Percentiles rank a stretch among this genome's conserved stretches.
phyloP scores from a whole-genome alignment of 2,797 vertebrate species.

The Columba guinea region DNA sequence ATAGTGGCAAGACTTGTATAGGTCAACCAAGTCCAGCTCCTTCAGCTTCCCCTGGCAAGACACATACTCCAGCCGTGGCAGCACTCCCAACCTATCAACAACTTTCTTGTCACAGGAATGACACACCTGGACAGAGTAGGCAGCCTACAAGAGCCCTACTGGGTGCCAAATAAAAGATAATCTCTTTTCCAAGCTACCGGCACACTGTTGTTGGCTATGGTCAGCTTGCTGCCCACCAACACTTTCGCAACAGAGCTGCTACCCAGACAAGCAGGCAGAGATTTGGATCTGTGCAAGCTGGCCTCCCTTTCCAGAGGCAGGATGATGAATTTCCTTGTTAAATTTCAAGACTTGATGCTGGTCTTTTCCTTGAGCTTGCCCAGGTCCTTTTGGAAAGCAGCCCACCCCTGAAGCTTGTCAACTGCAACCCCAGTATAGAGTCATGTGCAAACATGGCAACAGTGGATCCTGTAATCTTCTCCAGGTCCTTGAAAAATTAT shows the following conservation, averaged over 20 bases:
- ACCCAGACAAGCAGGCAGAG: background rate
- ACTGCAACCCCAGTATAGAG: background rate
- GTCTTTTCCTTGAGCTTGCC: background rate
- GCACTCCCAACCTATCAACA: background rate
- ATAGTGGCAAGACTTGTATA: background rate
- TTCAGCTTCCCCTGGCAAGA: background rate
- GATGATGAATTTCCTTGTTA: background rate
- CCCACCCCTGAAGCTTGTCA: background rate
- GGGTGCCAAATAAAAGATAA: background rate
- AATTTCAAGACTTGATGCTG: background rate
- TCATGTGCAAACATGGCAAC: background rate
- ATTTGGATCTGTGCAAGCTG: background rate
- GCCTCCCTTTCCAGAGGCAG: background rate
- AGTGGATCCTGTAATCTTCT: background rate
- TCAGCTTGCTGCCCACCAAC: background rate
- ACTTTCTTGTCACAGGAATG: background rate
- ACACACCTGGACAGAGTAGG: background rate
- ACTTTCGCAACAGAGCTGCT: background rate
- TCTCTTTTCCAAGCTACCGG: background rate
- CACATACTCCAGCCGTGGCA: accelerated
- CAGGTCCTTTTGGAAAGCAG: background rate
- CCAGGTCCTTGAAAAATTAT: background rate
- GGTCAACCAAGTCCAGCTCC: background rate
- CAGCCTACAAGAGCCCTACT: background rate
- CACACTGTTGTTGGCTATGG: background rate